Base-by-base conservation (phyloP, 1,140 invertebrate species). In the Anadara kagoshimensis region DNA sequence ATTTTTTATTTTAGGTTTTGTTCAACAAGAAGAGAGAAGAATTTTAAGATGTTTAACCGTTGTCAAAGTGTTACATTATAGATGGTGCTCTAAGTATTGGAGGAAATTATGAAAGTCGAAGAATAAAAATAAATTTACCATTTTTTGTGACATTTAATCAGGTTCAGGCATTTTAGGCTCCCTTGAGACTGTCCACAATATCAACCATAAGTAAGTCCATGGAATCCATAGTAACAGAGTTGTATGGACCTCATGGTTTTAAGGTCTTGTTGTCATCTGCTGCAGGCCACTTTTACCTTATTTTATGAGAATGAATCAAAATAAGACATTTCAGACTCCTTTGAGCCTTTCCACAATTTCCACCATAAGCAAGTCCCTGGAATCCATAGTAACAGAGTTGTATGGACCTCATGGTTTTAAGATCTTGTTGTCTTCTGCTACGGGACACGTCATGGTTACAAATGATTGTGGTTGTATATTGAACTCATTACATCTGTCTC, bases 401-500 rank as follows among this genome's bases (percentile, higher is more conserved):
- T 59, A 63, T 63, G 72, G 72, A 41, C 72, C 72, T 54, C 51
- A 59, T 26, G 65, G 72, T 22, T 47, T 59, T 20, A 65, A 74
- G 22, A 68, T 51, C 12, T 45, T 74, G 24, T 12, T 74, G 36
- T 61, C 47, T 26, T 57, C 72, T 5, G 56, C 49, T 36, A 74
- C 72, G 3, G 72, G 72, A 7, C 72, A 74, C 14, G 65, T 74
- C 20, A 29, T 74, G 1, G 51, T 74, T 1, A 51, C 72, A 1
- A 74, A 66, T 62, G 59, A 74, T 56, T 65, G 65, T 36, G 47
- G 26, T 16, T 54, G 53, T 8, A 66, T 69, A 11, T 49, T 74
- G 26, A 51, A 66, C n/a, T 24, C 59, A 29, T 11, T 74, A 18
- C 65, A 69, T 45, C 56, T 68, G 20, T 22, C 58, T 16, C 72